Evolutionary conservation across 2,797 vertebrate genomes (phyloP), one percentile per base, ranked within the genome.

Genomic region (Enteromius thamalakanensis): DNA sequence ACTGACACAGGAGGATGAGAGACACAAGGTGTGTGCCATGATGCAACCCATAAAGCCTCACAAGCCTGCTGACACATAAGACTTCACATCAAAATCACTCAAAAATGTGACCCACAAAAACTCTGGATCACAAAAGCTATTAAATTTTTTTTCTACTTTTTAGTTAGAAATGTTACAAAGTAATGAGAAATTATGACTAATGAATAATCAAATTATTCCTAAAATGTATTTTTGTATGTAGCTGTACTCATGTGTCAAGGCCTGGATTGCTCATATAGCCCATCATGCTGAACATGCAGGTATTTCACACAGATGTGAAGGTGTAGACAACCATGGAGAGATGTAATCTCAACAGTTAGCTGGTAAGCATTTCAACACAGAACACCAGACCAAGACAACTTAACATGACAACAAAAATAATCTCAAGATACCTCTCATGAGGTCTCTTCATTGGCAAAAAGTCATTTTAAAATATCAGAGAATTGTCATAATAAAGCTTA

Each of bases 211-310:
- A 12, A 45, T 45, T 12, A 12, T 45, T 42, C 42, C 10, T 42
- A 2, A 42, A 42, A 42, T 11, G 1, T 40, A 1, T 40, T 40
- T 45, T 11, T 45, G 10, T 11, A 45, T 45, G 42, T 45, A 45
- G 62, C 60, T 58, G 34, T 64, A 51, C 51, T 65, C 37, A 17
- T 72, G 74, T 81, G 47, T 34, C 6, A 55, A 53, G 78, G 49
- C 45, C n/a, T 68, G 26, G 23, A 72, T 42, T 70, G 37, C 53
- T 79, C 45, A 84, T 68, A 75, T 32, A 83, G 69, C 67, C 69
- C 77, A 9, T 55, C 75, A 84, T 84, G 74, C 80, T 79, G 29
- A 55, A 76, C 87, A 88, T 83, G 86, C 87, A 81, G 67, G 60
- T 15, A 74, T 79, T 80, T 85, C 81, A 86, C 81, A 87, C 23